A percentile compares a stretch with the other conserved stretches of the same genome.
Conservation (phyloP, 37 sponge, comb jelly and placozoan genomes). For the Beroe forskalii region DNA sequence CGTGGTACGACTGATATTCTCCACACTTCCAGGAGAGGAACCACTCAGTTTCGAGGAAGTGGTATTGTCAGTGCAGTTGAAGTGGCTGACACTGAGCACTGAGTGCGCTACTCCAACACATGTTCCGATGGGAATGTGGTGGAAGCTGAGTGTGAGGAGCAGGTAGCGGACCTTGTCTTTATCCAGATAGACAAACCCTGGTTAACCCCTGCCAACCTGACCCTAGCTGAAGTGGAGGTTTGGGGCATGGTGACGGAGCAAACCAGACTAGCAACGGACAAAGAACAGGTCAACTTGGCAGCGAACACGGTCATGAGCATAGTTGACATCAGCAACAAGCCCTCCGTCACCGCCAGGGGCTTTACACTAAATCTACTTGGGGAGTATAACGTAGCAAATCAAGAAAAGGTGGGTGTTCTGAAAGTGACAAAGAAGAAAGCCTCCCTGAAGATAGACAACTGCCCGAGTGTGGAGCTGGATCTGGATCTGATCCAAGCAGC, state of each 20-base stretch:
- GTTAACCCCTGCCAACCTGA: not conserved
- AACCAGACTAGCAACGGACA: not conserved
- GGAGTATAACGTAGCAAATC: not conserved
- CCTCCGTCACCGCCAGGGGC: too few species aligned
- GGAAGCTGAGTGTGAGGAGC: not conserved
- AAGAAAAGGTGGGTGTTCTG: not conserved
- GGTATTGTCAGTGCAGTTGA: not conserved
- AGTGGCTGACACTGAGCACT: not conserved
- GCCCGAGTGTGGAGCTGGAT: not conserved
- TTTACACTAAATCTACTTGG: too few species aligned
- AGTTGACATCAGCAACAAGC: too few species aligned
- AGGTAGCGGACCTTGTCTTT: not conserved
- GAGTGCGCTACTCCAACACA: not conserved
- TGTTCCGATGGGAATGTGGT: not conserved
- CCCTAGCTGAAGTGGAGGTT: not conserved
- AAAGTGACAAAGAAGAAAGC: not conserved
- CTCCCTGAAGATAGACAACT: not conserved
- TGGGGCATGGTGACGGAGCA: not conserved
- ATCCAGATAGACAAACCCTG: not conserved
- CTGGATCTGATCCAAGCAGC: not conserved
- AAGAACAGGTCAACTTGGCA: too few species aligned
- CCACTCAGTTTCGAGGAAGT: not conserved
- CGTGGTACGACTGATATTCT: not conserved
- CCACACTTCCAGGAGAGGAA: not conserved
- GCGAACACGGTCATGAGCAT: too few species aligned